Base-by-base conservation (phyloP, 2,113 vertebrate genomes). In the Erythrolamprus reginae region DNA sequence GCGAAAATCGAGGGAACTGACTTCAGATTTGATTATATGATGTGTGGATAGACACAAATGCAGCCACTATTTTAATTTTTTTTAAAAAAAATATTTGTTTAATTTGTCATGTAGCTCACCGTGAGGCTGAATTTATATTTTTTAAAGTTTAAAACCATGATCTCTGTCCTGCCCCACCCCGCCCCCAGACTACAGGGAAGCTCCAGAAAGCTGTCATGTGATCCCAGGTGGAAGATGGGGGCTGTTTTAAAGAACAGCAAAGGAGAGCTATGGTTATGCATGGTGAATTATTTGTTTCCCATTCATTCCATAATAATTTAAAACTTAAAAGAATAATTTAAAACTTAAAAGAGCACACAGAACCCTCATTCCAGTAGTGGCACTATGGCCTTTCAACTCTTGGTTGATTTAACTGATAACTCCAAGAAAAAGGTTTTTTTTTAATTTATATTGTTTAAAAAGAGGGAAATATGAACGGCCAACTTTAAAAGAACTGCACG, bases 171-270 rank as follows among this genome's bases (percentile, higher is more conserved):
- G n/a, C n/a, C 15, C 52, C 4, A 3, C 6, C 1, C 6, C 19
- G 10, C 4, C 3, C 58, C 28, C 28, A 13, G 28, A 15, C n/a
- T 24, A 12, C 0, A 10, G 0, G n/a, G n/a, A 12, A 33, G 5
- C n/a, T 33, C 61, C 61, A n/a, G 12, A 33, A 5, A n/a, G 61
- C 61, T 33, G 61, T 13, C 28, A 17, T 70, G n/a, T 70, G n/a
- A 65, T 70, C n/a, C n/a, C 65, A 70, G 65, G 61, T 17, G 10
- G 28, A n/a, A 61, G 65, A 77, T 77, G n/a, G n/a, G 38, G 2
- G 45, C 33, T 77, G n/a, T 19, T 77, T 70, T 38, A 19, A 38
- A 70, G 2, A 70, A 13, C 19, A n/a, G 61, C 28, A 65, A 28
- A 61, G 28, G 61, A 33, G 28, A 15, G 13, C 47, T 47, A 45